Evolutionary conservation across 1,140 invertebrate species (phyloP).

Genomic region (Drosophila murphyi): DNA sequence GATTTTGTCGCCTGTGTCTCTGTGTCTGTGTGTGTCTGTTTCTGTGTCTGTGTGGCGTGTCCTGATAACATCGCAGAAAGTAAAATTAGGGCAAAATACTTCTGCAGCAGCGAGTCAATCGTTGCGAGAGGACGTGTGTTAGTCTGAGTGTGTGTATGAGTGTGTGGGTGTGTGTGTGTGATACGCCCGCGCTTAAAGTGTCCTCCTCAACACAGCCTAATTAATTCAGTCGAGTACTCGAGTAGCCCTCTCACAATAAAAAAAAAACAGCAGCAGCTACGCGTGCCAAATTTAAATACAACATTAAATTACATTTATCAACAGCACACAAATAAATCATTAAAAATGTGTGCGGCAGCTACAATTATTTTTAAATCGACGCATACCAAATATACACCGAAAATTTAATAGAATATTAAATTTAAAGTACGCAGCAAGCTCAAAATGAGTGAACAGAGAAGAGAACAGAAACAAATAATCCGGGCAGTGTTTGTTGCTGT

Average conservation of each 20-base stretch:
- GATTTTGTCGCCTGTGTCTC: constrained; percentile 41
- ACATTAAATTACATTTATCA: constrained; percentile 41
- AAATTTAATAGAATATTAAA: constrained; percentile 31
- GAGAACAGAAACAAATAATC: constrained; percentile 21
- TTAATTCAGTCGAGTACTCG: constrained; percentile 66
- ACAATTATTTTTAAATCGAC: constrained; percentile 40
- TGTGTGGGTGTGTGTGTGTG: constrained; percentile 7
- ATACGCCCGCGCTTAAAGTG: constrained; percentile 60
- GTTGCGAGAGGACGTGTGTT: not conserved
- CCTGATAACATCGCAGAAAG: constrained; percentile 81
- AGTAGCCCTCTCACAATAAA: constrained; percentile 12
- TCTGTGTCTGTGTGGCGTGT: constrained; percentile 49
- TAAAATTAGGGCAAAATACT: constrained; percentile 82
- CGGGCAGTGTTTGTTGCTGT: constrained; percentile 19
- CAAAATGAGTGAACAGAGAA: not conserved
- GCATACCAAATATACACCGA: constrained; percentile 2
- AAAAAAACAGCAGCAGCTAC: not conserved
- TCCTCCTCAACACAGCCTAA: constrained; percentile 71
- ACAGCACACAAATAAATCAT: constrained; percentile 54
- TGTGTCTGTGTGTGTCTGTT: constrained; percentile 23
- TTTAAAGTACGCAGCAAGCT: constrained; percentile 29
- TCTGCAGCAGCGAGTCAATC: constrained; percentile 37
- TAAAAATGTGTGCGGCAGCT: constrained; percentile 5
- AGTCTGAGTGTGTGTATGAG: not conserved
- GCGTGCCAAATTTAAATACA: constrained; percentile 27